Percentiles rank a stretch among this genome's conserved stretches.
Conservation (phyloP, 2,113 vertebrate genomes). For the Atractosteus spatula region DNA sequence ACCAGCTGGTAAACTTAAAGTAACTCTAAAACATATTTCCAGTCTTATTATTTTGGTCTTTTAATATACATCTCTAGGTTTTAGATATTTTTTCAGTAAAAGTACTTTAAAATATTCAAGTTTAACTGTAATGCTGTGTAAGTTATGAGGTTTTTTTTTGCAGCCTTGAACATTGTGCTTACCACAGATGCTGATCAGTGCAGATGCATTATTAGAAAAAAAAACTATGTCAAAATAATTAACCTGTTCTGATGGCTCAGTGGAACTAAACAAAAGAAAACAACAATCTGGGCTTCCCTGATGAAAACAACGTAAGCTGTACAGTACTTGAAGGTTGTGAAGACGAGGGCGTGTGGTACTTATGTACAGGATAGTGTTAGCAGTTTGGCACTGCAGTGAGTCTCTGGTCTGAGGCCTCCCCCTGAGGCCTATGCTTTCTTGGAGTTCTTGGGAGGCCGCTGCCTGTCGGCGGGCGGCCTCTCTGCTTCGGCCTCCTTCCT, state of each 20-base stretch:
- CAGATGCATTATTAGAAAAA: slow-evolving; percentile 50
- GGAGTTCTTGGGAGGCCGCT: slow-evolving; percentile 40
- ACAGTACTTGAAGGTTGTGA: slow-evolving; percentile 37
- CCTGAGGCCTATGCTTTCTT: slow-evolving; percentile 54
- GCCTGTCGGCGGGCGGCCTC: slow-evolving; percentile 49
- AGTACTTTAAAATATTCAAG: slow-evolving; percentile 63
- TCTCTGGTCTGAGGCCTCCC: slow-evolving; percentile 57
- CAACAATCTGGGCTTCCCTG: slow-evolving; percentile 37
- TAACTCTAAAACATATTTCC: slow-evolving; percentile 47
- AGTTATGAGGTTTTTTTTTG: slow-evolving; percentile 50
- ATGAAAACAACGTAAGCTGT: slow-evolving; percentile 45
- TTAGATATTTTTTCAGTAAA: slow-evolving; percentile 33
- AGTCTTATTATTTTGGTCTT: slow-evolving; percentile 62
- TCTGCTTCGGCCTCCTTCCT: slow-evolving; percentile 24
- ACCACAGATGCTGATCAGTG: slow-evolving; percentile 71
- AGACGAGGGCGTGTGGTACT: slow-evolving; percentile 4
- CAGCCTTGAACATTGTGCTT: slow-evolving; percentile 37
- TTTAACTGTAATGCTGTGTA: slow-evolving; percentile 65
- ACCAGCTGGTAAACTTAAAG: slow-evolving; percentile 43
- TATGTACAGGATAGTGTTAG: slow-evolving; percentile 64
- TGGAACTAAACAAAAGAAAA: slow-evolving; percentile 49
- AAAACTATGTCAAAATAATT: slow-evolving; percentile 44
- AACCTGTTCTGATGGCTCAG: slow-evolving; percentile 63
- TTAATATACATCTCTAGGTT: slow-evolving; percentile 51
- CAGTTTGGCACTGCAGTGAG: slow-evolving; percentile 44